Evolutionary conservation across 2,797 vertebrate genomes (phyloP).

Genomic region (Rhinichthys osculus): DNA sequence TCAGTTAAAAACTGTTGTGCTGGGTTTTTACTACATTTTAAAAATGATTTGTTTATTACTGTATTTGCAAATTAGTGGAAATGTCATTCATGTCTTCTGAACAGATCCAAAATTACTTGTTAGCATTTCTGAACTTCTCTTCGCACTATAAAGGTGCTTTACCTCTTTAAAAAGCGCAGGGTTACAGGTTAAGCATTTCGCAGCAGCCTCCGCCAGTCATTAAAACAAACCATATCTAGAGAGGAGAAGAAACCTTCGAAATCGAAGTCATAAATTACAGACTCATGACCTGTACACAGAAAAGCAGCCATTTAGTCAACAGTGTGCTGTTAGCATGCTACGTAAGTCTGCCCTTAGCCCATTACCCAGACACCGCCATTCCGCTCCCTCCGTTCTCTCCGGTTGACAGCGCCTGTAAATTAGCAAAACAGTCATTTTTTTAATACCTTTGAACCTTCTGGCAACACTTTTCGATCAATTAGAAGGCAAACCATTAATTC

Average conservation of each 20-base stretch:
- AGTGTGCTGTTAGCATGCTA: constrained; percentile 60
- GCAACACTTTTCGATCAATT: constrained; percentile 68
- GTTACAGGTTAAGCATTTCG: constrained; percentile 56
- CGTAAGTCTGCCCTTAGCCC: constrained; percentile 66
- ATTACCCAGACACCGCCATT: constrained; percentile 61
- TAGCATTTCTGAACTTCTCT: constrained; percentile 10
- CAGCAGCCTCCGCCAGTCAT: constrained; percentile 50
- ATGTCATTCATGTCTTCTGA: neutral
- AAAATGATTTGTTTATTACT: neutral
- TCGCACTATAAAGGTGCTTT: constrained; percentile 7
- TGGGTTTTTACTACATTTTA: neutral
- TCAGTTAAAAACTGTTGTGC: neutral
- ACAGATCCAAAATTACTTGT: neutral
- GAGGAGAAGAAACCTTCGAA: constrained; percentile 59
- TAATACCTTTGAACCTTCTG: constrained; percentile 65
- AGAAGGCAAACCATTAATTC: constrained; percentile 65
- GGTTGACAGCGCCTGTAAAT: constrained; percentile 64
- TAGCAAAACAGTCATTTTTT: constrained; percentile 65
- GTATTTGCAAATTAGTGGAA: neutral
- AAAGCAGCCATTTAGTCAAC: constrained; percentile 67
- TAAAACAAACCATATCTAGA: constrained; percentile 45
- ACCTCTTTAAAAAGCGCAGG: neutral
- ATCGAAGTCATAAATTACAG: constrained; percentile 65
- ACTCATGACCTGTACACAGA: constrained; percentile 65
- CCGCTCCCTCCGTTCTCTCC: constrained; percentile 53